Conservation (phyloP, 2,113 vertebrate genomes). For the Strigops habroptila region DNA sequence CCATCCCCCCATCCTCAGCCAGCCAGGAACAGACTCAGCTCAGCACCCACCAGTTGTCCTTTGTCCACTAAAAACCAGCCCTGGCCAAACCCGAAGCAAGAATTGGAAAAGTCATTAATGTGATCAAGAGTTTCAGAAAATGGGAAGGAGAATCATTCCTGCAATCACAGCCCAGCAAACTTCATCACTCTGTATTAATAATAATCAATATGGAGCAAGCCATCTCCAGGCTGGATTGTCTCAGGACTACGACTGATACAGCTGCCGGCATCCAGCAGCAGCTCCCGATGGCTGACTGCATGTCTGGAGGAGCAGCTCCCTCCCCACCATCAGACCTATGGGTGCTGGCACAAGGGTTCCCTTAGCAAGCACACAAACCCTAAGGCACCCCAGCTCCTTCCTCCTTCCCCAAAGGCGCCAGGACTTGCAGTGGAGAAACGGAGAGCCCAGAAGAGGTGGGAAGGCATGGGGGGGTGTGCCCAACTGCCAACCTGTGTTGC, state of each 20-base stretch:
- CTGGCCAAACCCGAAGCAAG: neutral
- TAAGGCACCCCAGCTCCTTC: neutral
- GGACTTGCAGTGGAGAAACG: rapidly evolving
- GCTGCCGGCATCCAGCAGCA: neutral
- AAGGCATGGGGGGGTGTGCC: neutral
- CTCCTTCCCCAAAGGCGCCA: neutral
- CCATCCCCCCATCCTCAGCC: neutral
- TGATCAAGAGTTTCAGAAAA: neutral
- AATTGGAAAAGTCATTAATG: neutral
- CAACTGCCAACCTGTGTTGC: rapidly evolving
- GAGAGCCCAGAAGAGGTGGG: neutral
- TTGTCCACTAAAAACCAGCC: neutral
- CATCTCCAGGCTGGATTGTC: neutral
- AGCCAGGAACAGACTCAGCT: neutral
- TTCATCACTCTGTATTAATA: neutral
- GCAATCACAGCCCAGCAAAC: neutral
- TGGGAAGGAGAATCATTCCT: neutral
- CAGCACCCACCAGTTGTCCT: neutral
- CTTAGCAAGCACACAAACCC: neutral
- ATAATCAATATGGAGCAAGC: neutral
- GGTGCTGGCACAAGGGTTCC: neutral
- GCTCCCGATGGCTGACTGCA: neutral
- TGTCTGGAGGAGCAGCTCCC: neutral
- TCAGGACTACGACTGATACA: neutral
- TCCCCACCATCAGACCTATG: rapidly evolving